Evolutionary conservation across 1,140 invertebrate genomes (phyloP).

Genomic region (Samia ricini): DNA sequence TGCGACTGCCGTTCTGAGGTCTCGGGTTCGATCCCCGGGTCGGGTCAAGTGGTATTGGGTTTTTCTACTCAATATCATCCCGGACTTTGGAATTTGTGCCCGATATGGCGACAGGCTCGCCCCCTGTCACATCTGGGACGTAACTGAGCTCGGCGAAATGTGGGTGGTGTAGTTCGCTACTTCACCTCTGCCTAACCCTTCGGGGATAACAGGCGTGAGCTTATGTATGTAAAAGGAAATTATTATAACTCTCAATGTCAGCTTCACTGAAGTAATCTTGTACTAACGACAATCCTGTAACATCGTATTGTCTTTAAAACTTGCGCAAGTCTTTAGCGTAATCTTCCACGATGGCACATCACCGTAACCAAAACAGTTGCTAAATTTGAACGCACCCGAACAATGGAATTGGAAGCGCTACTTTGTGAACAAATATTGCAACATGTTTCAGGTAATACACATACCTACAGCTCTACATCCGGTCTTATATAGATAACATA

Average conservation of each 20-base stretch:
- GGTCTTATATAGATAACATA: conserved; percentile 16
- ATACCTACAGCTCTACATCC: conserved; percentile 17
- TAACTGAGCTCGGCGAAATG: too few relatives aligned
- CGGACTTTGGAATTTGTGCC: too few relatives aligned
- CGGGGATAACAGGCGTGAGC: too few relatives aligned
- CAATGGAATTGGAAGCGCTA: conserved; percentile 55
- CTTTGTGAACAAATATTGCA: conserved; percentile 44
- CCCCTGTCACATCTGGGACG: too few relatives aligned
- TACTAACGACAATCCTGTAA: neutral
- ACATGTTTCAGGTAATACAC: conserved; percentile 26
- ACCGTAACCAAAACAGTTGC: conserved; percentile 46
- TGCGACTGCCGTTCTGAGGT: too few relatives aligned
- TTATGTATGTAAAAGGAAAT: too few relatives aligned
- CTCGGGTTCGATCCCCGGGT: too few relatives aligned
- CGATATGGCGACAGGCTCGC: too few relatives aligned
- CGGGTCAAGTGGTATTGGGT: too few relatives aligned
- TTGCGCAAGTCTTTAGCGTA: neutral
- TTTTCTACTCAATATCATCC: too few relatives aligned
- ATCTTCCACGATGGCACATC: conserved; percentile 18
- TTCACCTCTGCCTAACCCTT: too few relatives aligned
- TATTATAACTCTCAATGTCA: neutral
- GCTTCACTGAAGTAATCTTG: neutral
- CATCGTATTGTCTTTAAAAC: conserved; percentile 5
- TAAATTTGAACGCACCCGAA: conserved; percentile 42
- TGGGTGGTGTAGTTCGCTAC: too few relatives aligned